These are phyloP conservation scores for Oscheius onirici DNA, from an alignment of 2,888 invertebrate genomes.

Conservation along the genomic window DNA sequence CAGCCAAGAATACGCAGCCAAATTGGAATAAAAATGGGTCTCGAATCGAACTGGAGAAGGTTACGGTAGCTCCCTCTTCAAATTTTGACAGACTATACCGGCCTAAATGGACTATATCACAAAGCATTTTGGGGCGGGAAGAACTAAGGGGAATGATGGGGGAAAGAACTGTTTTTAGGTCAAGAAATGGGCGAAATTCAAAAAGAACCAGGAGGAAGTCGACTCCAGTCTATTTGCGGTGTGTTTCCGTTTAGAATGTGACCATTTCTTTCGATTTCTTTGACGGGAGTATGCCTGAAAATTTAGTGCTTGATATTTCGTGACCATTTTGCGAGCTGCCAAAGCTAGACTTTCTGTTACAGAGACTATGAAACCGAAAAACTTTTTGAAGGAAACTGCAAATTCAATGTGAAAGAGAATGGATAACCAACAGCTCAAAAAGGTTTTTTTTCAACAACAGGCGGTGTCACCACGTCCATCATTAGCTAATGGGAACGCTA, in stretches of 20 bases:
- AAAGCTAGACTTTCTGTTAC: too few species aligned
- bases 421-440: neutral
- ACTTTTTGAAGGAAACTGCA: too few species aligned
- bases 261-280: conserved; percentile 24
- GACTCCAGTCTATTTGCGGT: neutral
- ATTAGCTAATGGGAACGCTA: too few species aligned
- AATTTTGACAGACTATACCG: neutral
- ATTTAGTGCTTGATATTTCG: neutral
- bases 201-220: neutral
- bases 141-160: neutral
- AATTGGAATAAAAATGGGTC: too few species aligned
- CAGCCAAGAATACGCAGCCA: too few species aligned
- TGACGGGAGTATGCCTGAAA: conserved; percentile 17
- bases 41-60: too few species aligned
- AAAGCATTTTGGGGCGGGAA: neutral
- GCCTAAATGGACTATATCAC: conserved; percentile 21
- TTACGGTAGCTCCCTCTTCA: too few species aligned
- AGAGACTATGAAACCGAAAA: too few species aligned
- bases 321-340: neutral
- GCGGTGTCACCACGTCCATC: too few species aligned
- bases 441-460: neutral
- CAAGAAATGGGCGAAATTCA: too few species aligned
- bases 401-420: too few species aligned
- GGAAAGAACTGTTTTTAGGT: too few species aligned
- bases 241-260: neutral